These are phyloP conservation scores for Corticium candelabrum DNA, from an alignment of 37 sponge, comb jelly and placozoan species.

Conservation along the genomic window DNA sequence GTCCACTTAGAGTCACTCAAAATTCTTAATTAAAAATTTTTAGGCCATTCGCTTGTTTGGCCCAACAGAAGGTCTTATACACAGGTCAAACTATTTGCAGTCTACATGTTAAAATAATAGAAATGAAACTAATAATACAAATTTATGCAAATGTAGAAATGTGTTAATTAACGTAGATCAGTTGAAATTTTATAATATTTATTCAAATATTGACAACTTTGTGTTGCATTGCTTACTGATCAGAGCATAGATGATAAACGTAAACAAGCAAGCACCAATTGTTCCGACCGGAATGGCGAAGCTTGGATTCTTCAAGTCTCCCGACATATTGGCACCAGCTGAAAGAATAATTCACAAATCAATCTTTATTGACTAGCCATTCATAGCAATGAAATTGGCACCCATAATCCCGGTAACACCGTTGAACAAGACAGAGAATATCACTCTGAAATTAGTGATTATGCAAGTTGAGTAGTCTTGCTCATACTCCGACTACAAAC, in stretches of 20 bases:
- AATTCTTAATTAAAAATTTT: no score
- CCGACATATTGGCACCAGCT: slow-evolving; percentile 99
- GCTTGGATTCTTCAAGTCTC: slow-evolving; percentile 93
- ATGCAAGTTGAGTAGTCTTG: slow-evolving; percentile 35
- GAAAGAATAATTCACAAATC: background rate
- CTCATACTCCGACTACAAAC: slow-evolving; percentile 41
- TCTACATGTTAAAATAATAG: no score
- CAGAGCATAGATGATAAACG: slow-evolving; percentile 71
- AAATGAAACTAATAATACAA: no score
- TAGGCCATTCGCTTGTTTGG: no score
- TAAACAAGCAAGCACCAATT: slow-evolving; percentile 70
- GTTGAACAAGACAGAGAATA: slow-evolving; percentile 95
- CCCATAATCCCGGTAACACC: slow-evolving; percentile 95
- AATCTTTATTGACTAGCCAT: background rate
- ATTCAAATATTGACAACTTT: background rate
- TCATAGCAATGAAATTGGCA: slow-evolving; percentile 9
- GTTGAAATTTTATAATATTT: no score
- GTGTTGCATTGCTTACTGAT: slow-evolving; percentile 32
- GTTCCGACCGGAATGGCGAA: slow-evolving; percentile 89
- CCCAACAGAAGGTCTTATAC: no score
- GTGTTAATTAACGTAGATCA: no score
- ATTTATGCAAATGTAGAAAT: no score
- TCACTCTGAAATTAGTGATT: slow-evolving; percentile 31
- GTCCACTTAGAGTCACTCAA: no score
- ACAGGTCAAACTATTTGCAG: no score